These are phyloP conservation scores for Listronotus oregonensis DNA, from an alignment of 1,140 invertebrate genomes.

Conservation along the genomic window DNA sequence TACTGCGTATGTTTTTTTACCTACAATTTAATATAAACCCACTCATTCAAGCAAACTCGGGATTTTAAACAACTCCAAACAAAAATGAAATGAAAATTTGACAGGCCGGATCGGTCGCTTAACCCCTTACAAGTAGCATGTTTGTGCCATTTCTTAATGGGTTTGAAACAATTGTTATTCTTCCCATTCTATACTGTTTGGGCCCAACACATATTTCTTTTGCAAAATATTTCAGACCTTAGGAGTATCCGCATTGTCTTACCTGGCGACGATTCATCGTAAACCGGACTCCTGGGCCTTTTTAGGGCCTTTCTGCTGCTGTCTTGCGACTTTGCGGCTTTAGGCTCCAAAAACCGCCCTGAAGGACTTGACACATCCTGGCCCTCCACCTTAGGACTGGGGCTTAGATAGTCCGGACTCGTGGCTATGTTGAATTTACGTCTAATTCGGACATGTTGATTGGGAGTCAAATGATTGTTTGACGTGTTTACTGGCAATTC, in stretches of 20 bases:
- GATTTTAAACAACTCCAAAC: too few relatives aligned
- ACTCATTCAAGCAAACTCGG: too few relatives aligned
- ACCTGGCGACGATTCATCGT: conserved; percentile 58
- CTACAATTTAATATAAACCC: too few relatives aligned
- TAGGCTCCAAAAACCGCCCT: conserved; percentile 49
- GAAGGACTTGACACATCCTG: conserved; percentile 20
- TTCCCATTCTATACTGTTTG: too few relatives aligned
- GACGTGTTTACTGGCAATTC: conserved; percentile 12
- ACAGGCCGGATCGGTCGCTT: too few relatives aligned
- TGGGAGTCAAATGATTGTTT: conserved; percentile 4
- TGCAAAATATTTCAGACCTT: too few relatives aligned
- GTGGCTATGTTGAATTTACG: conserved; percentile 1
- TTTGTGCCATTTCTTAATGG: too few relatives aligned
- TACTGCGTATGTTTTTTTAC: too few relatives aligned
- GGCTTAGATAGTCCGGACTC: conserved; percentile 4
- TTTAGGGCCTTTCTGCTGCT: conserved; percentile 50
- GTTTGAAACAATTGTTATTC: too few relatives aligned
- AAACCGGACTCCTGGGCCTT: conserved; percentile 56
- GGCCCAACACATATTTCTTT: too few relatives aligned
- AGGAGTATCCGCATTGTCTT: conserved; percentile 42
- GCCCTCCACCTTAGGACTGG: conserved; percentile 6
- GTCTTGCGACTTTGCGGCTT: conserved; percentile 26
- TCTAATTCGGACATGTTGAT: background rate
- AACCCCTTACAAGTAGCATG: too few relatives aligned
- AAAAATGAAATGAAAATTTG: too few relatives aligned